phyloP scores from a whole-genome alignment of 2,888 invertebrate genomes.

The Tuberolachnus salignus region DNA sequence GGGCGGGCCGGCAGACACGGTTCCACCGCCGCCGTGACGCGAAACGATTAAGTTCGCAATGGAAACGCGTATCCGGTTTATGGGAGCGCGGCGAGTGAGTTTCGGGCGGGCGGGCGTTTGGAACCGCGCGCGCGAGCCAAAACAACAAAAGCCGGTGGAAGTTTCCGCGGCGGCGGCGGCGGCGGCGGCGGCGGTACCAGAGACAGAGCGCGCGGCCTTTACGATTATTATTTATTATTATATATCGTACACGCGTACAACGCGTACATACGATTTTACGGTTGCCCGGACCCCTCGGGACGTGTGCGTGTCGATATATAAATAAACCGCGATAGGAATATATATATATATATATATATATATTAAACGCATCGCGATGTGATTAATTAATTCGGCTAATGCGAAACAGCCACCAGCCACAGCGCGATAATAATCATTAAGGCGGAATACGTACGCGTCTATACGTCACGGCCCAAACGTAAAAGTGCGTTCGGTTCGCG shows the following conservation, averaged over 20 bases:
- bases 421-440: not conserved
- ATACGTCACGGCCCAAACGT: not conserved
- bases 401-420: not conserved
- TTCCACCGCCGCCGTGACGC: constrained; percentile 24
- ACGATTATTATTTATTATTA: too few relatives aligned
- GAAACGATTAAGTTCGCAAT: constrained; percentile 40
- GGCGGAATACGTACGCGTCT: not conserved
- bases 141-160: too few relatives aligned
- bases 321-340: constrained; percentile 3
- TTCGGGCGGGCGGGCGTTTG: not conserved
- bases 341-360: too few relatives aligned
- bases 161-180: too few relatives aligned
- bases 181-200: too few relatives aligned
- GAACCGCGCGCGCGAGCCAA: too few relatives aligned
- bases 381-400: constrained; percentile 40
- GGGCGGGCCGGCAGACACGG: not conserved
- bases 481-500: constrained; percentile 22
- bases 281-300: too few relatives aligned
- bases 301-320: not conserved
- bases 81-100: not conserved
- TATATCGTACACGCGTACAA: too few relatives aligned
- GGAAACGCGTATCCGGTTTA: constrained; percentile 30
- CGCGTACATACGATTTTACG: too few relatives aligned
- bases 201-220: too few relatives aligned
- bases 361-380: not conserved